These are phyloP conservation scores for Lasius platythorax DNA, from an alignment of 2,888 invertebrate species.

Conservation along the genomic window DNA sequence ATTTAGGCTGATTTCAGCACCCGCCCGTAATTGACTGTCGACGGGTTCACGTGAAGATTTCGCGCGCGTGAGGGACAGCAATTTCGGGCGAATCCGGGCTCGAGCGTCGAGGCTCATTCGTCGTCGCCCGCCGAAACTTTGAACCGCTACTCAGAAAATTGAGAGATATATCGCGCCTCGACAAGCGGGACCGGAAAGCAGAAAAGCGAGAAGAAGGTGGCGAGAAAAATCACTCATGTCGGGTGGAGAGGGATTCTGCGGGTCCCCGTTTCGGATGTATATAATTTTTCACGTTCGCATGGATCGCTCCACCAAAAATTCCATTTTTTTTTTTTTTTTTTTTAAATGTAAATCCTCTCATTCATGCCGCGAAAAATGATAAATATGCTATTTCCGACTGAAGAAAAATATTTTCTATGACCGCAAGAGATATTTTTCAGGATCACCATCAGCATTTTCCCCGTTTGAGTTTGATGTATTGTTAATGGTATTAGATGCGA, in stretches of 20 bases:
- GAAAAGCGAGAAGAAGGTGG: background rate
- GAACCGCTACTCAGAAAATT: conserved; percentile 15
- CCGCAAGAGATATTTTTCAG: background rate
- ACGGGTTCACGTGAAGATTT: conserved; percentile 39
- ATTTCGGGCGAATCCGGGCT: background rate
- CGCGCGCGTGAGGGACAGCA: conserved; percentile 21
- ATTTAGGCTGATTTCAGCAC: conserved; percentile 48
- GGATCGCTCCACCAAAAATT: conserved; percentile 8
- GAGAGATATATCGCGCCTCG: background rate
- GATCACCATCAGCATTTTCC: background rate
- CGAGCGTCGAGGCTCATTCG: conserved; percentile 9
- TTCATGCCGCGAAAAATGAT: conserved; percentile 20
- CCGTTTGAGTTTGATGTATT: conserved; percentile 31
- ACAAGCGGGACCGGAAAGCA: background rate
- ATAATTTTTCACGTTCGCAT: conserved; percentile 38
- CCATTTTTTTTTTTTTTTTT: background rate
- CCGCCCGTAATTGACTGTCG: conserved; percentile 41
- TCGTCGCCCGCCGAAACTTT: conserved; percentile 31
- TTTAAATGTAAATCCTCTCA: conserved; percentile 10
- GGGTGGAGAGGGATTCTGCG: background rate
- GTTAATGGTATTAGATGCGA: conserved; percentile 17
- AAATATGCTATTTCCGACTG: conserved; percentile 22
- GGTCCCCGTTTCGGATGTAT: background rate
- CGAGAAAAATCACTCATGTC: conserved; percentile 32
- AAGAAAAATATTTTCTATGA: conserved; percentile 22